phyloP scores from a whole-genome alignment of 2,888 invertebrate genomes.

The Amiota communis region DNA sequence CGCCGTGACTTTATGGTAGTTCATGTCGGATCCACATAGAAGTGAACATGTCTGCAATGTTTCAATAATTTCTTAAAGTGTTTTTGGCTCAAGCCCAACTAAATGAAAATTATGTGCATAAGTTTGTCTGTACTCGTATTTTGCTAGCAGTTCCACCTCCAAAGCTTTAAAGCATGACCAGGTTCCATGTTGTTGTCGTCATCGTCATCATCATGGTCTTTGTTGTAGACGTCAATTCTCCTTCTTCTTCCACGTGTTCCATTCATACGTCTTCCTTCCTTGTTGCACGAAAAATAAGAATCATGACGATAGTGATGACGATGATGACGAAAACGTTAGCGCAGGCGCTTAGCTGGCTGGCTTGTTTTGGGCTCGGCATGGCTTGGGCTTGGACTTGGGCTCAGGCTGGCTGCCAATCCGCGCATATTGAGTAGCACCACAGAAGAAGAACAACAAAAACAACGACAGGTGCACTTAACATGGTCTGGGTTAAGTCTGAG shows the following conservation, averaged over 20 bases:
- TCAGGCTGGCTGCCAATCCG: conserved; percentile 36
- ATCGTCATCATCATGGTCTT: too few relatives aligned
- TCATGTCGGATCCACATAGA: too few relatives aligned
- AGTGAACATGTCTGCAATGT: too few relatives aligned
- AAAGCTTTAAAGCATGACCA: not conserved
- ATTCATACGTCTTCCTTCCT: too few relatives aligned
- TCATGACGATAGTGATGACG: not conserved
- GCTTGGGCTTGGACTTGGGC: too few relatives aligned
- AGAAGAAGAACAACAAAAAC: conserved; percentile 8
- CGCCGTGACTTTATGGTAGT: too few relatives aligned
- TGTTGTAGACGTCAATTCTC: not conserved
- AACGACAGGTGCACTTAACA: conserved; percentile 52
- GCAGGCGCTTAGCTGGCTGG: conserved; percentile 51
- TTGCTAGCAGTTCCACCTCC: conserved; percentile 15
- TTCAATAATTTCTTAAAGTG: too few relatives aligned
- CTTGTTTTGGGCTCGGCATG: not conserved
- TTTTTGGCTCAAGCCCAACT: too few relatives aligned
- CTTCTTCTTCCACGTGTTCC: not conserved
- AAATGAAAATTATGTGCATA: too few relatives aligned
- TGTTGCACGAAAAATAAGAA: not conserved
- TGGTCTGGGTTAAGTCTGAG: not conserved
- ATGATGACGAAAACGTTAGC: not conserved
- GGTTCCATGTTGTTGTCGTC: not conserved
- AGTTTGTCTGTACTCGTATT: too few relatives aligned
- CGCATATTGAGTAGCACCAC: not conserved